Evolutionary conservation across 2,113 vertebrate species (phyloP), one percentile per base, ranked within the genome.

Genomic region (Circaetus gallicus): DNA sequence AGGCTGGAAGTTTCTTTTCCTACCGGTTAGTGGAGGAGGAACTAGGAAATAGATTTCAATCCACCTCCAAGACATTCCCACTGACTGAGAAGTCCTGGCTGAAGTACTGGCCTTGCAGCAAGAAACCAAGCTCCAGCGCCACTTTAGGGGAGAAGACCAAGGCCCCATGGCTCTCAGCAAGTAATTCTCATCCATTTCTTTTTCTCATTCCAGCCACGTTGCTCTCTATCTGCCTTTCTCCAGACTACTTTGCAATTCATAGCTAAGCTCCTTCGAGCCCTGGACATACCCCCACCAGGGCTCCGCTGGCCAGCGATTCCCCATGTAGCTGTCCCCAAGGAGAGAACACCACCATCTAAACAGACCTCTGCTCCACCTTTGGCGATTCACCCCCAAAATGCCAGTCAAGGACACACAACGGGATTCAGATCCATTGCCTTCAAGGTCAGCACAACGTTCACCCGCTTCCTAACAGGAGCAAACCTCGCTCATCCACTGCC

Each of bases 271-370:
- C 40, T 65, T 7, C 32, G 13, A 94, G 56, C 42, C 53, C 22
- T 47, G 58, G 80, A 63, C 34, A n/a, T 43, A 83, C 21, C n/a
- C 26, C 16, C 66, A 85, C 55, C 12, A 36, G 62, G 50, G 45
- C 82, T 53, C 72, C 43, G 13, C 81, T 59, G 25, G 74, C 13
- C 79, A 93, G 34, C 28, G 31, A 93, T 81, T 95, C 88, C 52
- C 84, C 13, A 19, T 78, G 28, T 86, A 96, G 95, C 89, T 91
- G 95, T 85, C 50, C 61, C 77, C 34, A 67, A n/a, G 63, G 66
- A 45, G 36, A 95, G 31, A 95, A 85, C 67, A 94, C 6, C 1
- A 13, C 38, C 40, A 52, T 38, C 55, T 88, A 49, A 83, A 81
- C 3, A 79, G 13, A 86, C 9, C 31, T 80, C 3, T 0, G 61